Evolutionary conservation across 2,888 invertebrate genomes (phyloP).

Genomic region (Drosophila differens): DNA sequence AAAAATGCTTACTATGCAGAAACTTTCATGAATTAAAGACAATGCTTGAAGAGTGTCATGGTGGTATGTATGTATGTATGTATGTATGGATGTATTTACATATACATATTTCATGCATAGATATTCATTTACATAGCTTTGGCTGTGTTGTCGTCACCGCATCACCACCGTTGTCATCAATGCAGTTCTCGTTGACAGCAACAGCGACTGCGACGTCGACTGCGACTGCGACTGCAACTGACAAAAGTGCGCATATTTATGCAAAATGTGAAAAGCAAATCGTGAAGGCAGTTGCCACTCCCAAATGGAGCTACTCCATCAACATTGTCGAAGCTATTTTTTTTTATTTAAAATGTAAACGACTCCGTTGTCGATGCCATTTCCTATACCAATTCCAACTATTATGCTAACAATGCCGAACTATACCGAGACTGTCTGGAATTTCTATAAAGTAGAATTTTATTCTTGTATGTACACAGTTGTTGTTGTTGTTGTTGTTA

Average conservation of each 20-base stretch:
- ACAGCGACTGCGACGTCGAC: not conserved
- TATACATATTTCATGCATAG: conserved; percentile 18
- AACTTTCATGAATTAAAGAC: conserved; percentile 71
- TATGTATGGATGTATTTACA: conserved; percentile 8
- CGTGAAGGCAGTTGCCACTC: conserved; percentile 69
- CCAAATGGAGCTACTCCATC: conserved; percentile 68
- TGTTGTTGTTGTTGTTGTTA: not conserved
- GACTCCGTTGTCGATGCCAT: conserved; percentile 33
- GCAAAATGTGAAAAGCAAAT: conserved; percentile 71
- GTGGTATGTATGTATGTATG: conserved; percentile 30
- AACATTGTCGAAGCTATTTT: conserved; percentile 36
- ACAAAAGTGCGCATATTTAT: conserved; percentile 69
- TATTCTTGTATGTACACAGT: conserved; percentile 5
- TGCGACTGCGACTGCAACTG: conserved; percentile 63
- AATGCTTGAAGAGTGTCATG: conserved; percentile 47
- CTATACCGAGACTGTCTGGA: conserved; percentile 57
- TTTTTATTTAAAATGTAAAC: conserved; percentile 34
- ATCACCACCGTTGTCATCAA: conserved; percentile 37
- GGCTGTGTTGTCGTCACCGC: conserved; percentile 34
- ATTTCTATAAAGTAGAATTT: conserved; percentile 57
- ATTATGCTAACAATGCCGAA: conserved; percentile 41
- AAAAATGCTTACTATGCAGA: conserved; percentile 62
- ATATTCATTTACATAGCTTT: conserved; percentile 55
- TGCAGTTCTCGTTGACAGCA: conserved; percentile 55
- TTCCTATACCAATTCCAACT: conserved; percentile 40